Evolutionary conservation across 2,113 vertebrate genomes (phyloP).

Genomic region (Phrynosoma blainvillii): DNA sequence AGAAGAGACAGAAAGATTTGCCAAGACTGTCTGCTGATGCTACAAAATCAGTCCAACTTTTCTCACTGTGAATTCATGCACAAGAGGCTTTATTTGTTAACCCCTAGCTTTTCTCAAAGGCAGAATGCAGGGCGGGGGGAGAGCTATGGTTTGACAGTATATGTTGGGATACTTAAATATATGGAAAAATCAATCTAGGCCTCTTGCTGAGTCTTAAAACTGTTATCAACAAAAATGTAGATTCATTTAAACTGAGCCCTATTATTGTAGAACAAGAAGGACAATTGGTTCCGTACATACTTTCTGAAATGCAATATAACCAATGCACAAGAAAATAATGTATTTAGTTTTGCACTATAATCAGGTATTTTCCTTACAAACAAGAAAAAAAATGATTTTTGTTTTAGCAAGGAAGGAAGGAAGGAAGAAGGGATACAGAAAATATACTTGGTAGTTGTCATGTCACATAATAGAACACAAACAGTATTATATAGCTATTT

Average conservation of each 20-base stretch:
- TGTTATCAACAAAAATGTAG: background rate
- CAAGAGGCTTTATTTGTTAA: background rate
- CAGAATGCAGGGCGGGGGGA: background rate
- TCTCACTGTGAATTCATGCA: background rate
- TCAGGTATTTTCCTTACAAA: too few species aligned
- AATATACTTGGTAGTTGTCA: background rate
- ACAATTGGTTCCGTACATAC: background rate
- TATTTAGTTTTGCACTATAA: background rate
- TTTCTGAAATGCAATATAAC: background rate
- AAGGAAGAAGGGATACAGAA: too few species aligned
- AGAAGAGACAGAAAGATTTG: background rate
- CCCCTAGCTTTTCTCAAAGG: background rate
- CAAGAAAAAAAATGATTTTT: background rate
- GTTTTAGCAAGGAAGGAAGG: background rate
- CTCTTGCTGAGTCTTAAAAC: background rate
- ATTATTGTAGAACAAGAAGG: background rate
- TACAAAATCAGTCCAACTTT: background rate
- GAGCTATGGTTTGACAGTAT: background rate
- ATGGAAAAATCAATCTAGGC: background rate
- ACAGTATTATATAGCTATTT: background rate
- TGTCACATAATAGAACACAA: background rate
- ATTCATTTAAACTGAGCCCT: background rate
- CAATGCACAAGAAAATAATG: background rate
- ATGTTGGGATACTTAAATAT: background rate
- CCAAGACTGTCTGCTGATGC: conserved; percentile 22